phyloP scores from a whole-genome alignment of 2,113 vertebrate species.

The Nerophis ophidion region DNA sequence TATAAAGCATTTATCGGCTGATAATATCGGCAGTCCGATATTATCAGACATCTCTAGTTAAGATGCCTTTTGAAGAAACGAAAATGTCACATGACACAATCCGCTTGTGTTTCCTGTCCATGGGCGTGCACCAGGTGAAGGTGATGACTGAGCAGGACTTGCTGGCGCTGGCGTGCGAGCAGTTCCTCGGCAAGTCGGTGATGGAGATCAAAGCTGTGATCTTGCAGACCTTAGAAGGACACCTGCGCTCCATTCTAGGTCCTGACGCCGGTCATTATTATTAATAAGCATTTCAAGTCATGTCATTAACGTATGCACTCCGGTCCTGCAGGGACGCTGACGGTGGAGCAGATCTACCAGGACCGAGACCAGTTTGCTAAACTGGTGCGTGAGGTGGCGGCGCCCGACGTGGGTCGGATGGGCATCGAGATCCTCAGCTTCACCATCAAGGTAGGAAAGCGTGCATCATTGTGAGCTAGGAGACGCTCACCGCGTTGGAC shows the following conservation, averaged over 20 bases:
- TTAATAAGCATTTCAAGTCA: not conserved
- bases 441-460: constrained; percentile 84
- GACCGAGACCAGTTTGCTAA: constrained; percentile 95
- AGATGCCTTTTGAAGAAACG: no score
- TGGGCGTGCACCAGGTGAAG: constrained; percentile 77
- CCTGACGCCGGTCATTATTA: constrained; percentile 1
- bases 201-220: constrained; percentile 88
- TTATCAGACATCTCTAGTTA: no score
- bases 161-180: constrained; percentile 87
- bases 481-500: constrained; percentile 1
- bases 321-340: constrained; percentile 80
- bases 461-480: not conserved
- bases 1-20: no score
- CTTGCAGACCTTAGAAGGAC: constrained; percentile 89
- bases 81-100: no score
- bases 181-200: constrained; percentile 89
- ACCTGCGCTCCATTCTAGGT: constrained; percentile 94
- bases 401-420: constrained; percentile 91
- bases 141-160: constrained; percentile 90
- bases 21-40: no score
- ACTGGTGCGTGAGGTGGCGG: constrained; percentile 89
- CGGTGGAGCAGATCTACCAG: constrained; percentile 95
- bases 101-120: not conserved
- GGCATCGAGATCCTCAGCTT: constrained; percentile 97
- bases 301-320: not conserved